Percentiles rank a stretch among this genome's conserved stretches.
Evolutionary conservation across 2,113 vertebrate genomes (phyloP).

Genomic region (Furnarius figulus): DNA sequence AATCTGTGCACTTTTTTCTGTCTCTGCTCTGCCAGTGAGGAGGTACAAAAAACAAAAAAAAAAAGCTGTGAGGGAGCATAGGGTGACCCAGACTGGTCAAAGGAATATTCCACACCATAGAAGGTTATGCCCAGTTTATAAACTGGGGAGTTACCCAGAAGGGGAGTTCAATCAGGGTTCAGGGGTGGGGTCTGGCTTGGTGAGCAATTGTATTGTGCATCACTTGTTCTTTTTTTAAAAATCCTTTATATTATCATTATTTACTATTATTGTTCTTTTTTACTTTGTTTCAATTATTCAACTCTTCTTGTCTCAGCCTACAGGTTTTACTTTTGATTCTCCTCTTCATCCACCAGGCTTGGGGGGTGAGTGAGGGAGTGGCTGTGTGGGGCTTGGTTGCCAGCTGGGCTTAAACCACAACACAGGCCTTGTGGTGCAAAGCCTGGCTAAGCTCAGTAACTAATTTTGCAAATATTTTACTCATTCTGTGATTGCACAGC

Average conservation of each 20-base stretch:
- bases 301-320: background rate
- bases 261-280: background rate
- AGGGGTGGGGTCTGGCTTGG: background rate
- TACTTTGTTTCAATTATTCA: background rate
- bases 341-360: background rate
- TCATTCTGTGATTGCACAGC: background rate
- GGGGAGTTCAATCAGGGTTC: fast-evolving
- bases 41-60: background rate
- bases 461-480: background rate
- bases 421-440: background rate
- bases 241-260: background rate
- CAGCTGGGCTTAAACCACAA: background rate
- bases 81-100: background rate
- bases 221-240: background rate
- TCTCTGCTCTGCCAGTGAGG: background rate
- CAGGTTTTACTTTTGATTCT: background rate
- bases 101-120: background rate
- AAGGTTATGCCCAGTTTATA: background rate
- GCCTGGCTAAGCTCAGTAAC: background rate
- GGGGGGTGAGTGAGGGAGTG: background rate
- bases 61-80: background rate
- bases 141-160: background rate
- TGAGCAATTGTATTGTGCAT: background rate
- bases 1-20: background rate
- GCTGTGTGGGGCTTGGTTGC: background rate